These are phyloP conservation scores for Phrynocephalus vlangalii DNA, from an alignment of 2,797 vertebrate species.

Conservation along the genomic window DNA sequence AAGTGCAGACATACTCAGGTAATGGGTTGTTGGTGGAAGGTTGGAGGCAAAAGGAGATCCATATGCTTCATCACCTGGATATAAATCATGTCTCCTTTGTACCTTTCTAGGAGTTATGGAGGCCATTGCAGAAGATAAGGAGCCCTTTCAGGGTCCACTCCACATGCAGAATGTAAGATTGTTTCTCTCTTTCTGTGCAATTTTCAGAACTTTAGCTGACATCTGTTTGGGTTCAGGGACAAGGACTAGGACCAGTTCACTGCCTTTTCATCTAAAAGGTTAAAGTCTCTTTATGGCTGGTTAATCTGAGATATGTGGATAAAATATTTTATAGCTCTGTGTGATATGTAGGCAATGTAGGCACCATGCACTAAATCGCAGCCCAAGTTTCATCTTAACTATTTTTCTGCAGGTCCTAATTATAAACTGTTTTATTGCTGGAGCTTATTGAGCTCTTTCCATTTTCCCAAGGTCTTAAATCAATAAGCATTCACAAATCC, in stretches of 20 bases:
- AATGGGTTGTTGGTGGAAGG: not conserved
- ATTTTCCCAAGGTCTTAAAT: not conserved
- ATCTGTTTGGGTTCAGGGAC: not conserved
- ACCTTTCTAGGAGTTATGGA: not conserved
- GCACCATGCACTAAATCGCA: not conserved
- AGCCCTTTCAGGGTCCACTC: not conserved
- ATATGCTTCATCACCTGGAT: not conserved
- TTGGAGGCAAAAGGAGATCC: not conserved
- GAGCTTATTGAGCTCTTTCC: not conserved
- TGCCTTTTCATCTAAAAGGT: not conserved
- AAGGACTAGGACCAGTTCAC: not conserved
- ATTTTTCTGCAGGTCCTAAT: not conserved
- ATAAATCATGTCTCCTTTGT: not conserved
- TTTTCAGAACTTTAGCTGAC: not conserved
- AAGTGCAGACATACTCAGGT: not conserved
- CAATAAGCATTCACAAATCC: not conserved
- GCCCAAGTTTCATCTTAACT: not conserved
- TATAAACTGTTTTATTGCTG: not conserved
- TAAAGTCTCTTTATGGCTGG: not conserved
- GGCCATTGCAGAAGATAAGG: not conserved
- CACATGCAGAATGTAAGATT: not conserved
- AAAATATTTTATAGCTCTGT: too few relatives aligned
- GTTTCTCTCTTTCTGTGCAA: not conserved
- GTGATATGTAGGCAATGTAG: not conserved
- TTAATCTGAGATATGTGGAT: not conserved